These are phyloP conservation scores for Myotis vivesi DNA, from an alignment of 2,797 vertebrate genomes.

Conservation along the genomic window DNA sequence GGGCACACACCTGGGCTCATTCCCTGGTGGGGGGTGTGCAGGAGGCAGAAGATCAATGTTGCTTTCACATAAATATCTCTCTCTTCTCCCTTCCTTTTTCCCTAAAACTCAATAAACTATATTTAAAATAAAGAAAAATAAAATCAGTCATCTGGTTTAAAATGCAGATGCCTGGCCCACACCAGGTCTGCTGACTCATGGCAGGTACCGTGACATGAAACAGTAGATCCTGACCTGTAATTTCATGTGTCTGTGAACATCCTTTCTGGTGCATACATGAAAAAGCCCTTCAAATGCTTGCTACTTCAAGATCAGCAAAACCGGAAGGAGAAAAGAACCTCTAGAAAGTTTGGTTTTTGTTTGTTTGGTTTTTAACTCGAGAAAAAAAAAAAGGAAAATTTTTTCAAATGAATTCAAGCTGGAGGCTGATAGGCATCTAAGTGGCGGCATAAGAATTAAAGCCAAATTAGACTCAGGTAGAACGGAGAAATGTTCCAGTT, in stretches of 20 bases:
- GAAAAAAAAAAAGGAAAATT: background rate
- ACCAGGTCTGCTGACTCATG: background rate
- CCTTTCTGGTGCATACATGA: background rate
- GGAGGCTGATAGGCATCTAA: background rate
- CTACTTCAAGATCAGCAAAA: background rate
- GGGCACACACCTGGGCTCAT: no score
- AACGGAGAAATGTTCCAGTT: background rate
- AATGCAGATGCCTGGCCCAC: background rate
- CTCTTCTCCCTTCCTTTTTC: no score
- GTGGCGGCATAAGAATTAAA: background rate
- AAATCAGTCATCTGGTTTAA: background rate
- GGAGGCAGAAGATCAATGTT: no score
- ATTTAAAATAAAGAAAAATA: background rate
- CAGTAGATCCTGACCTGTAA: background rate
- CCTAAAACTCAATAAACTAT: no score
- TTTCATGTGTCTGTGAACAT: background rate
- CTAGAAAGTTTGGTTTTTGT: background rate
- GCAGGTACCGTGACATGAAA: background rate
- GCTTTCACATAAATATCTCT: no score
- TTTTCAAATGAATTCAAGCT: background rate
- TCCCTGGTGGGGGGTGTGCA: no score
- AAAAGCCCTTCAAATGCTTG: background rate
- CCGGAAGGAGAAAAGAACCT: background rate
- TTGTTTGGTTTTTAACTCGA: background rate
- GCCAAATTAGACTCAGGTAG: background rate